These are phyloP conservation scores for Chiloscyllium punctatum DNA, from an alignment of 2,797 vertebrate species.

Conservation along the genomic window DNA sequence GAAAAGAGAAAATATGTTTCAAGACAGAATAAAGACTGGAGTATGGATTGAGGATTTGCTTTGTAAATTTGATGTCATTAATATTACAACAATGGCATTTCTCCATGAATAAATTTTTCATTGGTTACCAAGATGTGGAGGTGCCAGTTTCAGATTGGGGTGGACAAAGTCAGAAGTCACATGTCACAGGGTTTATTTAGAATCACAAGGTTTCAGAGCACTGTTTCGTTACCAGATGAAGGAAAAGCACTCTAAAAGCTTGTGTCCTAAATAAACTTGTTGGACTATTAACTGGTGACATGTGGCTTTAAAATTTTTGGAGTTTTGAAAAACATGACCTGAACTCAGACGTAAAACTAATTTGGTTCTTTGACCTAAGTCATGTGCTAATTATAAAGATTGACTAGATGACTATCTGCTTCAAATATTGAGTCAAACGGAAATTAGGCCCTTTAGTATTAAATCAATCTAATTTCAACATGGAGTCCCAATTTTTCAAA, in stretches of 20 bases:
- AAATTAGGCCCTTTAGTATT: not conserved
- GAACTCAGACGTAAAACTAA: not conserved
- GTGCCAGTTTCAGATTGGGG: too few relatives aligned
- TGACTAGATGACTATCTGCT: not conserved
- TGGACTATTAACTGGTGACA: too few relatives aligned
- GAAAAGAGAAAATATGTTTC: slow-evolving; percentile 49
- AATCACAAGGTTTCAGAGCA: too few relatives aligned
- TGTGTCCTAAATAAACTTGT: too few relatives aligned
- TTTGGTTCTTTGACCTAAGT: not conserved
- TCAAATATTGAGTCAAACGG: not conserved
- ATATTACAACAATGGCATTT: not conserved
- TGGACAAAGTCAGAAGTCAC: too few relatives aligned
- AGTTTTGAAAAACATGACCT: not conserved
- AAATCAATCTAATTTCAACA: not conserved
- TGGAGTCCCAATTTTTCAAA: not conserved
- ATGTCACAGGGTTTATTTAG: too few relatives aligned
- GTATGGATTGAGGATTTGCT: not conserved
- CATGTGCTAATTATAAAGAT: not conserved
- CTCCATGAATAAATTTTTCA: too few relatives aligned
- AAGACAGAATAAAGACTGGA: not conserved
- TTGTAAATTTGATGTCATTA: not conserved
- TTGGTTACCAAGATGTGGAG: too few relatives aligned
- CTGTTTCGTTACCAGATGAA: too few relatives aligned
- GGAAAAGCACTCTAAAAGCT: too few relatives aligned
- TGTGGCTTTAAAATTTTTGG: not conserved